Evolutionary conservation across 1,140 invertebrate species (phyloP).

Genomic region (Schlechtendalia chinensis): DNA sequence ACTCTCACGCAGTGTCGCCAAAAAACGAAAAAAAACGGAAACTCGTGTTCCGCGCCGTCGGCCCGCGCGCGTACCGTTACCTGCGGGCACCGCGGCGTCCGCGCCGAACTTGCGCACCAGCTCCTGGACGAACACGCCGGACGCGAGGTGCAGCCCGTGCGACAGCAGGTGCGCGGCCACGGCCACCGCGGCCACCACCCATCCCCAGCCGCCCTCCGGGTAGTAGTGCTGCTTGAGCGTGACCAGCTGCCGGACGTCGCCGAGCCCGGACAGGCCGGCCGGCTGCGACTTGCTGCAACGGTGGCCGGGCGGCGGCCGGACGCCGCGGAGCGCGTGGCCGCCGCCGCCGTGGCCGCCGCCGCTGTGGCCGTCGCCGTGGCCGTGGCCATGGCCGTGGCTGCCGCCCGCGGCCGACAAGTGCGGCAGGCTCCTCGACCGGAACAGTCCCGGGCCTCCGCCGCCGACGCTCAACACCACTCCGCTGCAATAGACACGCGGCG

Average conservation of each 20-base stretch:
- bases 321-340: conserved; percentile 54
- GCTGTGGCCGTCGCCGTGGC: conserved; percentile 53
- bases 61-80: too few species aligned
- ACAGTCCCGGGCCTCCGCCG: conserved; percentile 55
- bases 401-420: conserved; percentile 56
- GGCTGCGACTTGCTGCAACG: conserved; percentile 53
- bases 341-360: conserved; percentile 52
- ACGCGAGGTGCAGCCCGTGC: conserved; percentile 64
- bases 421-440: conserved; percentile 57
- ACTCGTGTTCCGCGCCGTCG: too few species aligned
- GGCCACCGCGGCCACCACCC: conserved; percentile 65
- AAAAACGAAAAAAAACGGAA: too few species aligned
- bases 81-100: conserved; percentile 59
- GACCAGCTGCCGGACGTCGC: conserved; percentile 61
- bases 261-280: conserved; percentile 49
- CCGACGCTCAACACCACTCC: conserved; percentile 43
- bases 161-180: conserved; percentile 64
- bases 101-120: conserved; percentile 59
- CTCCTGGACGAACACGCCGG: conserved; percentile 61
- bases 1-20: too few species aligned
- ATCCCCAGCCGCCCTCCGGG: conserved; percentile 74
- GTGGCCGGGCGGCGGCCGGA: conserved; percentile 52
- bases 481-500: background rate
- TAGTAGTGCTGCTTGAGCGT: conserved; percentile 71
- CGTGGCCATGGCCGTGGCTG: conserved; percentile 57